Conservation (phyloP, 2,888 invertebrate species). For the Alloplasta piceator region DNA sequence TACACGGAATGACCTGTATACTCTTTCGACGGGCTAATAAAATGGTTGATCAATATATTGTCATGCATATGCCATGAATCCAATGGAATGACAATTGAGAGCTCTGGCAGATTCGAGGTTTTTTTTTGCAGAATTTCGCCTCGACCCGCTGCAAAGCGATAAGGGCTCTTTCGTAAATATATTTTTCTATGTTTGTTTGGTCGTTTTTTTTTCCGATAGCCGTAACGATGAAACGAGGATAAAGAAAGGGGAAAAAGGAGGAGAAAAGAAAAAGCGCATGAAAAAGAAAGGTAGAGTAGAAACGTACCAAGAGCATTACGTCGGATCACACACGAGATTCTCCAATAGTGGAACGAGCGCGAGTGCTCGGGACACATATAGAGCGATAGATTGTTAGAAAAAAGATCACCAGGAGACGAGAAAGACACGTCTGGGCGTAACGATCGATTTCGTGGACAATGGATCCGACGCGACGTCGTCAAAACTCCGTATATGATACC, state of each 20-base stretch:
- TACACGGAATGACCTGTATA: no score
- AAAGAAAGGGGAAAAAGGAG: constrained; percentile 27
- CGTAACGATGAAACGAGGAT: constrained; percentile 34
- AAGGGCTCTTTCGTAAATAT: neutral
- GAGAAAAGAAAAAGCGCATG: no score
- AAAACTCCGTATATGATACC: constrained; percentile 14
- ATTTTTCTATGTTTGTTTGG: constrained; percentile 3
- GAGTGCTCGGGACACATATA: constrained; percentile 41
- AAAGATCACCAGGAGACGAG: constrained; percentile 31
- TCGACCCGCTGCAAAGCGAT: no score
- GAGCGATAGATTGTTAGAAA: constrained; percentile 25
- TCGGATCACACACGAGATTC: constrained; percentile 38
- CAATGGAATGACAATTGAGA: no score
- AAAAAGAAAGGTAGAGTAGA: constrained; percentile 17
- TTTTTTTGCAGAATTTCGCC: no score
- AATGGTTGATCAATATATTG: no score
- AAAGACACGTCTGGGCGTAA: constrained; percentile 60
- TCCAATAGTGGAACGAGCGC: constrained; percentile 11
- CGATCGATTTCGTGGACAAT: constrained; percentile 59
- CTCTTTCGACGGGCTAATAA: no score
- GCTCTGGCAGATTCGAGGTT: no score
- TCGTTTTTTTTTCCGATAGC: constrained; percentile 6
- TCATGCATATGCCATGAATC: no score
- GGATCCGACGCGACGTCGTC: constrained; percentile 46
- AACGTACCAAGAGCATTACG: constrained; percentile 53